Base-by-base conservation (phyloP, 2,797 vertebrate species). In the Ispidina lecontei region DNA sequence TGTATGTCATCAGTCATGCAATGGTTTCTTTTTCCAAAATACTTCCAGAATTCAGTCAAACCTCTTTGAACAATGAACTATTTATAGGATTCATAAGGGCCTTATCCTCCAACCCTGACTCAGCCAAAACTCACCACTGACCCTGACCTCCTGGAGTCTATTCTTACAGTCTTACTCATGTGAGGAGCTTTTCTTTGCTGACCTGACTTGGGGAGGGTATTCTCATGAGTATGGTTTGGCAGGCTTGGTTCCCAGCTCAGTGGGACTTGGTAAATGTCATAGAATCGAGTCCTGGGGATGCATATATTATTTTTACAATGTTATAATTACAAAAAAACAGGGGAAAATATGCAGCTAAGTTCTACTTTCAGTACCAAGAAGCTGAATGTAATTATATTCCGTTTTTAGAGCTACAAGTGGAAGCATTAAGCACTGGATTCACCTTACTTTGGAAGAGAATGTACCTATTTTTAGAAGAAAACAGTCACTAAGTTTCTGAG, bases 21-120 rank as follows among this genome's bases (percentile, higher is more conserved):
- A 51, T 26, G 37, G 41, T 84, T 96, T 88, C 85, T 90, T 92
- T 91, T 93, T 87, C 91, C 80, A 90, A 95, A 92, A 95, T 94
- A 82, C 68, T 90, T 90, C 58, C 80, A 96, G 84, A 93, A 87
- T 93, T 94, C 78, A 62, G 52, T 84, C 60, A 92, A 90, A 79
- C 77, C 54, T 84, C 94, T 89, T 92, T 73, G 52, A 90, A 96
- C 95, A 94, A 96, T 87, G 84, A 91, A 14, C 91, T 95, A 92
- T 96, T 95, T 96, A 96, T 95, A 95, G 94, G 77, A 90, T 91
- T 88, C 69, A 58, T 88, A 95, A 87, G 74, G 77, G 60, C 83
- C 80, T 94, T 96, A 90, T 95, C 90, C 91, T 96, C 71, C 87
- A 92, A 67, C 74, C 83, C 87, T 95, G 91, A 96, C 94, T 94